A percentile compares a stretch with the other conserved stretches of the same genome.
phyloP scores from a whole-genome alignment of 2,888 invertebrate genomes.

The Heteromurus nitidus region DNA sequence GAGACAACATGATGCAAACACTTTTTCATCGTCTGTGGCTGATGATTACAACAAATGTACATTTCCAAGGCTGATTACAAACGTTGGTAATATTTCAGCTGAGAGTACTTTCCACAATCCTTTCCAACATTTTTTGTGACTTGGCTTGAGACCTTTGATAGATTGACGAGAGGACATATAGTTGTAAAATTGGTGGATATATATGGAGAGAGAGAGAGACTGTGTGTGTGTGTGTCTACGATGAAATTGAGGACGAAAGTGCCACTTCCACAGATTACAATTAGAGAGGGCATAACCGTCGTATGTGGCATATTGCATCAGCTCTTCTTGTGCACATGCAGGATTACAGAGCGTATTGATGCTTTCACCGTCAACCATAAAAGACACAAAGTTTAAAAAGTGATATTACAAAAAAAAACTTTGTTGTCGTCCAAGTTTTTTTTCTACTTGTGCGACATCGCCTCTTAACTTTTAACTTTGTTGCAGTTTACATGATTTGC shows the following conservation, averaged over 20 bases:
- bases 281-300: not conserved
- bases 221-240: not conserved
- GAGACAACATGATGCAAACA: not conserved
- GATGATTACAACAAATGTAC: too few relatives aligned
- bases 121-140: not conserved
- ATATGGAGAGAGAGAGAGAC: conserved; percentile 33
- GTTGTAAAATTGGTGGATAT: conserved; percentile 15
- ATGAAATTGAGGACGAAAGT: not conserved
- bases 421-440: too few relatives aligned
- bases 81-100: conserved; percentile 26
- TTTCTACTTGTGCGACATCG: too few relatives aligned
- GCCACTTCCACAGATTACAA: conserved; percentile 7
- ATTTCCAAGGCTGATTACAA: not conserved
- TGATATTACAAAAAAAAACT: too few relatives aligned
- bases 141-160: not conserved
- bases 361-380: conserved; percentile 24
- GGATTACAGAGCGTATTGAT: not conserved
- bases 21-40: conserved; percentile 11
- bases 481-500: too few relatives aligned
- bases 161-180: too few relatives aligned
- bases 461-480: too few relatives aligned
- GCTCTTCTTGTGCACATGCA: not conserved
- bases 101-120: not conserved
- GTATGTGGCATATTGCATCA: not conserved
- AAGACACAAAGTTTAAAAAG: conserved; percentile 34